Percentiles rank a stretch among this genome's conserved stretches.
These are phyloP conservation scores for Bicyclus anynana DNA, from an alignment of 1,140 invertebrate genomes.

Conservation along the genomic window DNA sequence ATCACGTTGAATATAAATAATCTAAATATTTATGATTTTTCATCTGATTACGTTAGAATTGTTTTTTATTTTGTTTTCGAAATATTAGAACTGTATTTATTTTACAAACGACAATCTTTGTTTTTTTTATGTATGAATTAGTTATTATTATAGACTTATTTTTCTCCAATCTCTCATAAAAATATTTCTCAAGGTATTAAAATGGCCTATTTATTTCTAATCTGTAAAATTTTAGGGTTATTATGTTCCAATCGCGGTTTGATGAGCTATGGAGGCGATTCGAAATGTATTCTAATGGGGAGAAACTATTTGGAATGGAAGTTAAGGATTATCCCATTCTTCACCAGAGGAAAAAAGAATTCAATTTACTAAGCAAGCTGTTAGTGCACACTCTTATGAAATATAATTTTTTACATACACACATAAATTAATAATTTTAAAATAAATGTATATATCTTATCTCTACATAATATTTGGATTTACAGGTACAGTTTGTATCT, in stretches of 20 bases:
- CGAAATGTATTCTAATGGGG: constrained; percentile 88
- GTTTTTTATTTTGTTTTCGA: no score
- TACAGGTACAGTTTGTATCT: constrained; percentile 83
- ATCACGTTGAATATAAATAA: no score
- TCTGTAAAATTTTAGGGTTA: constrained; percentile 79
- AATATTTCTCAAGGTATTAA: no score
- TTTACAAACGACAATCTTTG: no score
- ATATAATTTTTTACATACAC: background rate
- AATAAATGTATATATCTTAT: background rate
- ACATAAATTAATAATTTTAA: background rate
- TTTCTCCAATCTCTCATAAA: no score
- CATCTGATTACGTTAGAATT: no score
- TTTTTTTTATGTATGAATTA: no score
- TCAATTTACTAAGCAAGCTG: constrained; percentile 90
- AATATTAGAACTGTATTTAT: no score
- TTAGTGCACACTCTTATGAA: constrained; percentile 55
- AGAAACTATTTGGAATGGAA: constrained; percentile 88
- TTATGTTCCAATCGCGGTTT: constrained; percentile 86
- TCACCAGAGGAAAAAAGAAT: constrained; percentile 87
- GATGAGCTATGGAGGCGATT: constrained; percentile 88
- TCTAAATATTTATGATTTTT: no score
- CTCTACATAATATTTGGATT: background rate
- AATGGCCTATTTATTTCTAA: no score
- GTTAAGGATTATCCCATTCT: constrained; percentile 89
- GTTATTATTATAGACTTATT: no score